These are phyloP conservation scores for Planococcus citri DNA, from an alignment of 1,140 invertebrate genomes.

Conservation along the genomic window DNA sequence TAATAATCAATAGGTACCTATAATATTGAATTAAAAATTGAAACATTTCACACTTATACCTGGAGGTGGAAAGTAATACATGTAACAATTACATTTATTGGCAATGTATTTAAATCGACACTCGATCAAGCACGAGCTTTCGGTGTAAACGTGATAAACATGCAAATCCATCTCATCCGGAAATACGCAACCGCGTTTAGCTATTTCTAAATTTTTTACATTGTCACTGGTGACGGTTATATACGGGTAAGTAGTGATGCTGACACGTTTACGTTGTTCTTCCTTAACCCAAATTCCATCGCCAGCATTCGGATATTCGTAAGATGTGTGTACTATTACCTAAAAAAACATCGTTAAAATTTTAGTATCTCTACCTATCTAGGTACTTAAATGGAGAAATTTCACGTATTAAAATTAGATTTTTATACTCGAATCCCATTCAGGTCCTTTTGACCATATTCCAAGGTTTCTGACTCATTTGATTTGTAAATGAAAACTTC, in stretches of 20 bases:
- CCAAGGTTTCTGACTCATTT: slow-evolving; percentile 23
- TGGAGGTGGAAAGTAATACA: slow-evolving; percentile 25
- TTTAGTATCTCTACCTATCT: too few relatives aligned
- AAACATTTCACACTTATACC: background rate
- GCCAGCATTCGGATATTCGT: slow-evolving; percentile 27
- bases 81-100: slow-evolving; percentile 24
- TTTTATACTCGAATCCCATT: slow-evolving; percentile 23
- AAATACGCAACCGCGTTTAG: slow-evolving; percentile 26
- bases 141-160: slow-evolving; percentile 28
- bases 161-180: slow-evolving; percentile 26
- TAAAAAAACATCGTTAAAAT: slow-evolving; percentile 12
- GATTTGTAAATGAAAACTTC: slow-evolving; percentile 30
- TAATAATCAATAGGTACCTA: too few relatives aligned
- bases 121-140: slow-evolving; percentile 27
- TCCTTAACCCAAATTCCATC: slow-evolving; percentile 25
- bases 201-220: slow-evolving; percentile 23
- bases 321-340: slow-evolving; percentile 27
- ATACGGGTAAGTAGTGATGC: slow-evolving; percentile 24
- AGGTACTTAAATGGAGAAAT: too few relatives aligned
- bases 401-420: background rate
- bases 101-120: slow-evolving; percentile 26
- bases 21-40: too few relatives aligned
- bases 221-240: slow-evolving; percentile 25
- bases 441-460: slow-evolving; percentile 25
- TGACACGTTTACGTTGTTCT: background rate